A percentile compares a stretch with the other conserved stretches of the same genome.
Evolutionary conservation across 2,113 vertebrate genomes (phyloP).

Genomic region (Todiramphus chloris): DNA sequence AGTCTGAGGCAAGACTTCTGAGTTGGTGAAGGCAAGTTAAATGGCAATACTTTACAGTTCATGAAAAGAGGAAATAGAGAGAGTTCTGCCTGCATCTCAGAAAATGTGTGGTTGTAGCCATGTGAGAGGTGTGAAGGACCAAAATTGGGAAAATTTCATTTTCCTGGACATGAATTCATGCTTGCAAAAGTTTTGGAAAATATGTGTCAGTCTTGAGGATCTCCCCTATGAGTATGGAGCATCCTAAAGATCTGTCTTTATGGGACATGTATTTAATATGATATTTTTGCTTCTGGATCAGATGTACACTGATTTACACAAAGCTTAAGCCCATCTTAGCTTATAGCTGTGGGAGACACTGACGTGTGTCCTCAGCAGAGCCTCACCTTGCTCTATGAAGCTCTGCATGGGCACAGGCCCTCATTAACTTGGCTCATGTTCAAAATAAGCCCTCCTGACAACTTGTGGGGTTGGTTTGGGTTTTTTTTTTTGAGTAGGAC

Average conservation of each 20-base stretch:
- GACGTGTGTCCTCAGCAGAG: fast-evolving
- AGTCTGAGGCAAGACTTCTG: background rate
- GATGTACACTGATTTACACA: too few species aligned
- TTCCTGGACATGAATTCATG: background rate
- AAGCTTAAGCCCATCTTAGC: background rate
- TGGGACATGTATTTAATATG: background rate
- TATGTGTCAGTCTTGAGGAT: background rate
- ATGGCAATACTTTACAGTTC: background rate
- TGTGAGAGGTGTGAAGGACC: background rate
- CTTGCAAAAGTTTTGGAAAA: background rate
- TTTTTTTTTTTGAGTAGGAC: background rate
- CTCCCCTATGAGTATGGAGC: background rate
- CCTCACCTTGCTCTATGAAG: fast-evolving
- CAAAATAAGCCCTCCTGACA: background rate
- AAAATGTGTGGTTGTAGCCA: background rate
- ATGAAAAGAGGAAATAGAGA: background rate
- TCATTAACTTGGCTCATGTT: background rate
- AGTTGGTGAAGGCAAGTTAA: background rate
- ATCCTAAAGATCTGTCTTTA: background rate
- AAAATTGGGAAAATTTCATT: background rate
- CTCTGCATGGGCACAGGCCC: background rate
- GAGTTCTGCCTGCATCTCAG: background rate
- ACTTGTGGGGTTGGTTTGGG: too few species aligned
- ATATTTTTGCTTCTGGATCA: background rate
- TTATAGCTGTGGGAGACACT: background rate